phyloP scores from a whole-genome alignment of 92 coral and sea anemone species.

The Zoanthus sansibaricus region DNA sequence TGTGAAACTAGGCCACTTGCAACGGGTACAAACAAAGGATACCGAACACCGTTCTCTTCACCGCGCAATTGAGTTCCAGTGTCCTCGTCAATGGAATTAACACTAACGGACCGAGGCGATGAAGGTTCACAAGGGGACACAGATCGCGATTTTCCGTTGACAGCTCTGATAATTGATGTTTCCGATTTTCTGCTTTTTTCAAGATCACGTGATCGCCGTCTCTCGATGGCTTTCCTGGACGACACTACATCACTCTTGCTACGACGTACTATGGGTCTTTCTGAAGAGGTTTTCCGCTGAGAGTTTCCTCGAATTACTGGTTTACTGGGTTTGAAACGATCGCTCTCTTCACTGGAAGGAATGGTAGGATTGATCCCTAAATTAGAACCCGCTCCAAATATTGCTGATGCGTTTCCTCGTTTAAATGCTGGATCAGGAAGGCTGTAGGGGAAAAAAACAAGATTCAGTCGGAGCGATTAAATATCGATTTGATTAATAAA shows the following conservation, averaged over 20 bases:
- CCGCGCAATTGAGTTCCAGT: conserved; percentile 40
- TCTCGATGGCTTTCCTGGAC: conserved; percentile 63
- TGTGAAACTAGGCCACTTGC: conserved; percentile 60
- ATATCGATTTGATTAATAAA: neutral
- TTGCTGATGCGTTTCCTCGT: conserved; percentile 88
- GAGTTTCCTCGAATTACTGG: conserved; percentile 45
- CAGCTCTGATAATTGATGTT: conserved; percentile 44
- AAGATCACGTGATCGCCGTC: conserved; percentile 77
- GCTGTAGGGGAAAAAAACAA: conserved; percentile 49
- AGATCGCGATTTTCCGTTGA: conserved; percentile 50
- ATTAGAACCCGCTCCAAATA: conserved; percentile 89
- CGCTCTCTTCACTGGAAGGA: conserved; percentile 48
- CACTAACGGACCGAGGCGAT: conserved; percentile 56
- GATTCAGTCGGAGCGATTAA: neutral
- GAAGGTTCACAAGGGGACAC: conserved; percentile 21
- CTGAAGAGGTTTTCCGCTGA: conserved; percentile 49
- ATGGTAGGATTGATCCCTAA: conserved; percentile 80
- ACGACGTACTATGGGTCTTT: conserved; percentile 69
- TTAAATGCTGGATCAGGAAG: conserved; percentile 80
- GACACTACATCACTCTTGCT: conserved; percentile 89
- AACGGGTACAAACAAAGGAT: conserved; percentile 84
- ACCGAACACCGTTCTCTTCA: conserved; percentile 70
- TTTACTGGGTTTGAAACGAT: conserved; percentile 69
- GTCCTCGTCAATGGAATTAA: conserved; percentile 23
- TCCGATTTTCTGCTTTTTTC: conserved; percentile 64